Percentiles rank a stretch among this genome's conserved stretches.
phyloP scores from a whole-genome alignment of 35 echinoderm and acorn worm species.

The Amphiura filiformis region DNA sequence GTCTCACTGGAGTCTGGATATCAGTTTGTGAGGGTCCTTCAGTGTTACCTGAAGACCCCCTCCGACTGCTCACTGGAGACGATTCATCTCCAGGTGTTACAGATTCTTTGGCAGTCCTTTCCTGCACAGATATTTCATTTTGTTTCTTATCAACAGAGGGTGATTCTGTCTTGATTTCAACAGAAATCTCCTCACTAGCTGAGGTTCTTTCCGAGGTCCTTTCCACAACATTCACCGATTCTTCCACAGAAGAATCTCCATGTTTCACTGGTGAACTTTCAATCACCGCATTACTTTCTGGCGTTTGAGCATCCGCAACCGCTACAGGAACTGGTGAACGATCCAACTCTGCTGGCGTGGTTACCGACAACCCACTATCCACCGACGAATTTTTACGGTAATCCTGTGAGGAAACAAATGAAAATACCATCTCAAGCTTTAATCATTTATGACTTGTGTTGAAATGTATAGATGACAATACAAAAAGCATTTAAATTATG shows the following conservation, averaged over 20 bases:
- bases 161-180: not conserved
- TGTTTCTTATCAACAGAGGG: not conserved
- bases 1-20: not conserved
- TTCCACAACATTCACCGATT: not conserved
- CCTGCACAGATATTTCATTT: not conserved
- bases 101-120: not conserved
- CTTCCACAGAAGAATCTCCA: conserved; percentile 11
- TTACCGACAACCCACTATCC: conserved; percentile 91
- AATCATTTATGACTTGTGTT: too few relatives aligned
- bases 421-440: not conserved
- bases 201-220: not conserved
- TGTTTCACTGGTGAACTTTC: not conserved
- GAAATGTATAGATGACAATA: too few relatives aligned
- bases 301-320: conserved; percentile 20
- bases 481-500: too few relatives aligned
- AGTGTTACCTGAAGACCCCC: not conserved
- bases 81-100: not conserved
- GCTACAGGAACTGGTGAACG: conserved; percentile 27
- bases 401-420: conserved; percentile 45
- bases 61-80: not conserved
- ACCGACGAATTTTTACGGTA: conserved; percentile 86
- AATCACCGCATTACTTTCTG: not conserved
- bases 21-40: not conserved
- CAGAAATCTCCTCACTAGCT: not conserved
- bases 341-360: conserved; percentile 78